Evolutionary conservation across 2,113 vertebrate species (phyloP).

Genomic region (Gallinago paraguaiae): DNA sequence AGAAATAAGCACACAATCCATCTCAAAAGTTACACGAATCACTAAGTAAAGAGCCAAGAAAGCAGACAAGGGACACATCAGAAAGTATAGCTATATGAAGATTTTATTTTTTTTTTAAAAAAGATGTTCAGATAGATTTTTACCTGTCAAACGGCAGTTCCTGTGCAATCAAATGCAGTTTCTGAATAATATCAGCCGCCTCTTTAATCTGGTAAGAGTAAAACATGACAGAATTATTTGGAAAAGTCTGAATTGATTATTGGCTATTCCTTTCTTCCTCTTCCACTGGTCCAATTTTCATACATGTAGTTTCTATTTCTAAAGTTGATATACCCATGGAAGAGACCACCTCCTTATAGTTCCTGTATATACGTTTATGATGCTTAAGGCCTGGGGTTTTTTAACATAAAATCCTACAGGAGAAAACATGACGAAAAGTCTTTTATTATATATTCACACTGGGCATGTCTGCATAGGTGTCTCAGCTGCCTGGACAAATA

Average conservation of each 20-base stretch:
- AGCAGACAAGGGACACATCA: constrained; percentile 4
- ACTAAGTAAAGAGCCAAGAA: background rate
- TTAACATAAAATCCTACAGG: background rate
- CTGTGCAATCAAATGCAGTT: constrained; percentile 97
- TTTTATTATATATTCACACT: background rate
- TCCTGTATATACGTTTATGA: background rate
- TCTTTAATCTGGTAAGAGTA: constrained; percentile 90
- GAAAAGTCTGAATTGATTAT: background rate
- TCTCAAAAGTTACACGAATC: background rate
- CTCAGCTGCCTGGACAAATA: background rate
- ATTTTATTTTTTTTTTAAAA: background rate
- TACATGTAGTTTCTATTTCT: background rate
- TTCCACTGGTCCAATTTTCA: background rate
- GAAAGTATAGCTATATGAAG: background rate
- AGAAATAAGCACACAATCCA: constrained; percentile 24
- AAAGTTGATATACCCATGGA: background rate
- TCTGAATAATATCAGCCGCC: constrained; percentile 99
- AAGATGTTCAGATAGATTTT: constrained; percentile 46
- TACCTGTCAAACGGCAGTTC: constrained; percentile 98
- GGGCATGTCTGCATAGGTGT: background rate
- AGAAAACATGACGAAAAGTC: background rate
- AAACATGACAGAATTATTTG: constrained; percentile 27
- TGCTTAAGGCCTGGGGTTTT: background rate
- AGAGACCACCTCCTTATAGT: background rate
- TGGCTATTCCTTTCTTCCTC: background rate